Conservation (phyloP, 2,113 vertebrate genomes). For the Guaruba guarouba region DNA sequence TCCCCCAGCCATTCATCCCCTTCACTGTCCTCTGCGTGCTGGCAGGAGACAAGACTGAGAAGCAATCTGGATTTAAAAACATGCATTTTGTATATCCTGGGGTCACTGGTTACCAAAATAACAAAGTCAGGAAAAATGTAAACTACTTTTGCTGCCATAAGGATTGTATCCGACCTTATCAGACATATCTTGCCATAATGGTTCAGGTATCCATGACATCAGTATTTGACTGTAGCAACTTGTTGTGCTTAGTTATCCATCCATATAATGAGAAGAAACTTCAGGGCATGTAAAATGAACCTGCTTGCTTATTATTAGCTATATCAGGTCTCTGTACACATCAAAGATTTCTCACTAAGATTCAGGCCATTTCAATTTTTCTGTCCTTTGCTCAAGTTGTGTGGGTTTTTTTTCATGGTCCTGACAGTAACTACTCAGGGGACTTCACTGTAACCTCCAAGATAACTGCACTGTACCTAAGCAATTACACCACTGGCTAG, state of each 20-base stretch:
- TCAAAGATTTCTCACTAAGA: neutral
- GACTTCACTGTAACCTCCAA: neutral
- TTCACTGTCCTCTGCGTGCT: neutral
- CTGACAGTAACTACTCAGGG: neutral
- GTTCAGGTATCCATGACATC: neutral
- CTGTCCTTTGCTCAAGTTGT: neutral
- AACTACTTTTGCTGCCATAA: neutral
- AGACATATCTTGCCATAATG: neutral
- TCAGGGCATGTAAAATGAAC: neutral
- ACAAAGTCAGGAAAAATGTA: neutral
- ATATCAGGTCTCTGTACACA: neutral
- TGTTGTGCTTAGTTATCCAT: neutral
- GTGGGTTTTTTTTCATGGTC: neutral
- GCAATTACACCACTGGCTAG: neutral
- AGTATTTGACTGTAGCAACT: neutral
- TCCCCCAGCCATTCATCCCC: neutral
- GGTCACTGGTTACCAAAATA: neutral
- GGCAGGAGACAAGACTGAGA: neutral
- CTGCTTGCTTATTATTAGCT: neutral
- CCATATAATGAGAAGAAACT: neutral
- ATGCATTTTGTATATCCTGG: neutral
- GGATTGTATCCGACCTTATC: neutral
- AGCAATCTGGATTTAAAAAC: neutral
- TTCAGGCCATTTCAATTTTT: neutral
- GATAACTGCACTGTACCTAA: neutral